A percentile compares a stretch with the other conserved stretches of the same genome.
phyloP scores from a whole-genome alignment of 2,797 vertebrate species.

The Onychomys arenicola region DNA sequence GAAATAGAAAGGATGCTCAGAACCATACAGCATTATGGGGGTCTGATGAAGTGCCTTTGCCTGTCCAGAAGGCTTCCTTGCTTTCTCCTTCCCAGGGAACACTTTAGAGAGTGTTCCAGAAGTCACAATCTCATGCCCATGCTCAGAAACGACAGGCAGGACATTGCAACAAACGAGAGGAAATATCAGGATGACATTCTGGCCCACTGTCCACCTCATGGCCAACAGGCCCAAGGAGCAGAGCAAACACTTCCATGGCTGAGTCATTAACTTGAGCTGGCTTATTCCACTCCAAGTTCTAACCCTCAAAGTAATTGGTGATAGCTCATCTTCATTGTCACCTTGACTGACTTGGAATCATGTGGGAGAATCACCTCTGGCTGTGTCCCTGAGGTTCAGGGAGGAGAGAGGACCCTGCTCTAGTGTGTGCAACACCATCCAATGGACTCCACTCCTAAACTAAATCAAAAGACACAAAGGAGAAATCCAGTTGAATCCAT shows the following conservation, averaged over 20 bases:
- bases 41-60: background rate
- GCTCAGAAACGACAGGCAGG: background rate
- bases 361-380: background rate
- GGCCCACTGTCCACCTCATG: background rate
- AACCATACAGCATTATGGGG: rapidly evolving
- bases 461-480: background rate
- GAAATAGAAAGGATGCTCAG: background rate
- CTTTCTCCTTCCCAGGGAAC: background rate
- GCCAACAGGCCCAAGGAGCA: background rate
- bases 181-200: background rate
- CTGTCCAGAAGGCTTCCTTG: slow-evolving; percentile 15
- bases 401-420: background rate
- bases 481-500: background rate
- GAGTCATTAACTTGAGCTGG: background rate
- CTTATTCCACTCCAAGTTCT: background rate
- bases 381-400: background rate
- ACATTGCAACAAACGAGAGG: background rate
- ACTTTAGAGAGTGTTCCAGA: background rate
- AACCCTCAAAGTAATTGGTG: background rate
- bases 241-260: background rate
- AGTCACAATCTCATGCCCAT: too few relatives aligned
- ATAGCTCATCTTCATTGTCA: background rate
- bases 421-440: background rate
- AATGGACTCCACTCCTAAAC: background rate
- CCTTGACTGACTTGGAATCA: background rate